Evolutionary conservation across 2,113 vertebrate genomes (phyloP), one percentile per base, ranked within the genome.

Genomic region (Columbina picui): DNA sequence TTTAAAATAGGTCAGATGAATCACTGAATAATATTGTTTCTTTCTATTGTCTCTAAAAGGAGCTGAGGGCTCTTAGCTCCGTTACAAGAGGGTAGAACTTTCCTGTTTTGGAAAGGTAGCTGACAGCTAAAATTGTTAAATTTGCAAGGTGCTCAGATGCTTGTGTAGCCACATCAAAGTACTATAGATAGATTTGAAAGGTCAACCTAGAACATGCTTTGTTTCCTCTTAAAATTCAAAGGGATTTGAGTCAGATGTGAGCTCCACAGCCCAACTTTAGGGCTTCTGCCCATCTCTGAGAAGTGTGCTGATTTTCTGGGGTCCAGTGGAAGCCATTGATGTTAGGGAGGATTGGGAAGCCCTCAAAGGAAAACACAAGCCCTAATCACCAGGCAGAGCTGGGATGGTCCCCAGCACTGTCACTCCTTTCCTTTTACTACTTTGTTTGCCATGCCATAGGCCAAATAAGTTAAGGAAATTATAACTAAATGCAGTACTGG

Each of bases 1-100:
- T 95, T 95, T 92, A 93, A 96, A 95, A 93, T 90, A 95, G 86
- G 32, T 93, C 60, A 84, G 93, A 93, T 81, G 94, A 96, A 88
- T 97, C 95, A 96, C 52, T 89, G 50, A 92, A 75, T 83, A 74
- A 47, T 71, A 20, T 25, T 86, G 47, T 92, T 95, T 86, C 34
- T 95, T 34, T 55, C 64, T 78, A 63, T 89, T 94, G 90, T 93
- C 89, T 96, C 73, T 67, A 86, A 89, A 92, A 93, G 96, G 91
- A 92, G 64, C 47, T 86, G 71, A 90, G 25, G 43, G 57, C 87
- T 94, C 78, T 87, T 75, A 87, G 83, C 71, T 95, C 59, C 50
- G 52, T 89, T 75, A 64, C 23, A 74, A 63, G 18, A 93, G 63
- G 67, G 19, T 2, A 53, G 60, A 88, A 75, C 75, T 75, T 95